phyloP scores from a whole-genome alignment of 64 coral and sea anemone species.

The Pocillopora damicornis region DNA sequence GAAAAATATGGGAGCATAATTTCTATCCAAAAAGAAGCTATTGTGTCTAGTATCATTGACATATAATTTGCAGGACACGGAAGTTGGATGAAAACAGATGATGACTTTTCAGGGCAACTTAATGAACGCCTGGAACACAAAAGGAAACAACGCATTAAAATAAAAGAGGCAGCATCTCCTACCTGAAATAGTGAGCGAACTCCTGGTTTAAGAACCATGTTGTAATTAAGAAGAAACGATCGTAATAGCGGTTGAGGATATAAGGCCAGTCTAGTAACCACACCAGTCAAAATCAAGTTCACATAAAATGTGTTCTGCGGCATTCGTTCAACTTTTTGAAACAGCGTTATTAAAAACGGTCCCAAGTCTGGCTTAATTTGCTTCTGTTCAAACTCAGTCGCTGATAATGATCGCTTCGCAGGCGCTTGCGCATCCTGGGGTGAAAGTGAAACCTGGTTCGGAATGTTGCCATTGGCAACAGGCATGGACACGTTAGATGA shows the following conservation, averaged over 20 bases:
- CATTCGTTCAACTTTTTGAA: slow-evolving; percentile 93
- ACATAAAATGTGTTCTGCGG: slow-evolving; percentile 93
- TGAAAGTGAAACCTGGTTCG: slow-evolving; percentile 36
- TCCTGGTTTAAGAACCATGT: slow-evolving; percentile 93
- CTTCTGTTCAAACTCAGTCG: slow-evolving; percentile 47
- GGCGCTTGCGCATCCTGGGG: background rate
- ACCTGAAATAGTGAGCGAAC: slow-evolving; percentile 96
- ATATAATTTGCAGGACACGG: no score
- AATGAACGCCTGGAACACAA: background rate
- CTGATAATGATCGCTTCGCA: slow-evolving; percentile 48
- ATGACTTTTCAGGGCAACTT: background rate
- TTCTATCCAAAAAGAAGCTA: background rate
- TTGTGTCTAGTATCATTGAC: background rate
- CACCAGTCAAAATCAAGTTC: slow-evolving; percentile 86
- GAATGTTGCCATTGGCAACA: slow-evolving; percentile 59
- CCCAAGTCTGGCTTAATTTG: slow-evolving; percentile 54
- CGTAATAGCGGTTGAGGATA: slow-evolving; percentile 94
- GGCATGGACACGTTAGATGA: slow-evolving; percentile 7
- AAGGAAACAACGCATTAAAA: background rate
- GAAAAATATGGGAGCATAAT: background rate
- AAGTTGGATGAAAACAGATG: no score
- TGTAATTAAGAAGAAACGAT: slow-evolving; percentile 96
- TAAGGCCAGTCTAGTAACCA: slow-evolving; percentile 73
- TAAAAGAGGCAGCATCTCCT: background rate
- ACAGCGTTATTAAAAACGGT: slow-evolving; percentile 74